Conservation (phyloP, 2,113 vertebrate species). For the Dicrurus megarhynchus region DNA sequence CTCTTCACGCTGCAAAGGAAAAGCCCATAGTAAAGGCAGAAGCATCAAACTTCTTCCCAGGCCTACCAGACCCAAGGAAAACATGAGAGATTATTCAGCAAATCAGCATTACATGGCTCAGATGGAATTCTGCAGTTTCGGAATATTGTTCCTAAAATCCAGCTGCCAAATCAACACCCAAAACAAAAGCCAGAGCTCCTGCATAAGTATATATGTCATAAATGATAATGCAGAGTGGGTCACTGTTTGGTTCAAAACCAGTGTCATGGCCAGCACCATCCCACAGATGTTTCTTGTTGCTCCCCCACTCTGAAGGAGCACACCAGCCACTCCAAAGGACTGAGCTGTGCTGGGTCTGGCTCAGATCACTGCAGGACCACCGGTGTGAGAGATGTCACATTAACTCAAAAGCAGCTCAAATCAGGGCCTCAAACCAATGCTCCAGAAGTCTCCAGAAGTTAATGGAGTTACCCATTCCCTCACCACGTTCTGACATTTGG, state of each 20-base stretch:
- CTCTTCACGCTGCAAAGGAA: background rate
- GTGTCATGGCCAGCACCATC: background rate
- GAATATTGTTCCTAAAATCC: background rate
- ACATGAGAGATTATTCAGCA: background rate
- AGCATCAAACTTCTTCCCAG: background rate
- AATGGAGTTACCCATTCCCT: background rate
- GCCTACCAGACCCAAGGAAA: background rate
- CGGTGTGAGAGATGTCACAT: background rate
- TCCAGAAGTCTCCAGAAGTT: background rate
- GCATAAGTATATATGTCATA: background rate
- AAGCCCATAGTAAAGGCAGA: background rate
- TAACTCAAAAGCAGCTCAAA: background rate
- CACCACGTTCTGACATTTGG: fast-evolving
- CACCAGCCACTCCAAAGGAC: background rate
- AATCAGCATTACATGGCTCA: background rate
- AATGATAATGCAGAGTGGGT: background rate
- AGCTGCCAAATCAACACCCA: background rate
- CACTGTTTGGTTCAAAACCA: background rate
- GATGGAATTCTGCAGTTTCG: background rate
- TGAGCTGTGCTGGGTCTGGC: background rate
- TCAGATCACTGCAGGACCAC: background rate
- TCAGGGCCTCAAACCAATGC: background rate
- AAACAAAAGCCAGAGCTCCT: background rate
- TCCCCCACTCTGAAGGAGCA: background rate
- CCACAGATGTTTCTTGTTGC: background rate